These are phyloP conservation scores for Philonicus albiceps DNA, from an alignment of 2,888 invertebrate genomes.

Conservation along the genomic window DNA sequence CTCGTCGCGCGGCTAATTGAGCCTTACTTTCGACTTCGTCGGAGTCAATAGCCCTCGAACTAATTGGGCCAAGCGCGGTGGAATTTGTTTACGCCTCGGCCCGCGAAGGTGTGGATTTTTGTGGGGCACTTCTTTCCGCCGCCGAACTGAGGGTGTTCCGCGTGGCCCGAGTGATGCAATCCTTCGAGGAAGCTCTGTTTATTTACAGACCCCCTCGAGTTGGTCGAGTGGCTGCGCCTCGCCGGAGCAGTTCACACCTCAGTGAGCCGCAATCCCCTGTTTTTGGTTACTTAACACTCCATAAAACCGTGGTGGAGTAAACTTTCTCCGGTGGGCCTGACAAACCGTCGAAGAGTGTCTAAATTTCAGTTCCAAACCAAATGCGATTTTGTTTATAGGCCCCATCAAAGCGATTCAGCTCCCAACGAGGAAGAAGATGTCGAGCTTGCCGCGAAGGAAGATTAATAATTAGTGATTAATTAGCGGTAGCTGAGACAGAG, in stretches of 20 bases:
- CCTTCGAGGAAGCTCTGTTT: not conserved
- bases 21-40: not conserved
- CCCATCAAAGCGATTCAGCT: not conserved
- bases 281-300: constrained; percentile 29
- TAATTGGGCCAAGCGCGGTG: constrained; percentile 13
- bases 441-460: not conserved
- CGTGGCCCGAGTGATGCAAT: constrained; percentile 3
- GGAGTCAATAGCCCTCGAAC: constrained; percentile 4
- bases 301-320: constrained; percentile 14
- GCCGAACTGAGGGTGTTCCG: not conserved
- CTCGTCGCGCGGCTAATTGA: not conserved
- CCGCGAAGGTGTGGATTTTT: not conserved
- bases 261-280: not conserved
- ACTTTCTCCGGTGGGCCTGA: not conserved
- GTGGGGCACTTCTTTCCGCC: not conserved
- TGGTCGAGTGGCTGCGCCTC: too few relatives aligned
- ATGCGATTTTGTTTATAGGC: constrained; percentile 8
- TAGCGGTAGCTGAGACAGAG: constrained; percentile 10
- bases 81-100: not conserved
- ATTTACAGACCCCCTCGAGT: not conserved
- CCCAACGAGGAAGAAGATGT: constrained; percentile 22
- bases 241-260: not conserved
- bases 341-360: not conserved
- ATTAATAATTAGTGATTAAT: constrained; percentile 32
- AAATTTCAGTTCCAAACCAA: not conserved